A percentile compares a stretch with the other conserved stretches of the same genome.
These are phyloP conservation scores for Cladorhizidae sp. DNA, from an alignment of 37 sponge, comb jelly and placozoan species.

Conservation along the genomic window DNA sequence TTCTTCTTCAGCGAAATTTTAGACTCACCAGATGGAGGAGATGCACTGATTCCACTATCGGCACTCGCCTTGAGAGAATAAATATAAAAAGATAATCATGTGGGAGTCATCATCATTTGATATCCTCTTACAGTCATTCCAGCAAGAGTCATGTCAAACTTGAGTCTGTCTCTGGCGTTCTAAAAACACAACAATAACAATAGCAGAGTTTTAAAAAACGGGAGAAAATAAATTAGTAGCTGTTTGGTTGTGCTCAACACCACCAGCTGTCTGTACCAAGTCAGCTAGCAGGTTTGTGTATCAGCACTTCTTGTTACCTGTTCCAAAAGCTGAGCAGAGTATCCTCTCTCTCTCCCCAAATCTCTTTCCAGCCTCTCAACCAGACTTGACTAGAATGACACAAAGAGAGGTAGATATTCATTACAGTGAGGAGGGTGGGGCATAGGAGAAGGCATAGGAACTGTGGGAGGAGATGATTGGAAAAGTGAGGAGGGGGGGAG, in stretches of 20 bases:
- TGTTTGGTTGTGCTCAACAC: neutral
- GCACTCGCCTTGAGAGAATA: neutral
- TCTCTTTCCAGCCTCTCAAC: slow-evolving; percentile 14
- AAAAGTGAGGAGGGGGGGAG: too few species aligned
- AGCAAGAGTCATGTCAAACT: slow-evolving; percentile 3
- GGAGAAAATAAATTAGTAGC: neutral
- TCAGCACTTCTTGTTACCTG: neutral
- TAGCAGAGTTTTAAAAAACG: neutral
- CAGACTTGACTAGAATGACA: neutral
- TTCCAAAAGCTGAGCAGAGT: slow-evolving; percentile 13
- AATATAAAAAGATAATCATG: neutral
- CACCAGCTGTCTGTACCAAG: neutral
- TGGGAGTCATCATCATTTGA: neutral
- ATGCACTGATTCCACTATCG: neutral
- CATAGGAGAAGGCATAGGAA: too few species aligned
- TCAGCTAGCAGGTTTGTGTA: neutral
- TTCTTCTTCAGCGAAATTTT: neutral
- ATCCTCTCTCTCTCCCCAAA: slow-evolving; percentile 30
- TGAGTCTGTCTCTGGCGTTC: slow-evolving; percentile 7
- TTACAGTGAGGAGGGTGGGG: too few species aligned
- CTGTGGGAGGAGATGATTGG: too few species aligned
- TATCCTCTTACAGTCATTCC: neutral
- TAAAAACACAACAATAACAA: neutral
- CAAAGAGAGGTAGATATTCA: too few species aligned
- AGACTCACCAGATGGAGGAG: neutral